A percentile compares a stretch with the other conserved stretches of the same genome.
Evolutionary conservation across 2,888 invertebrate species (phyloP).

Genomic region (Zhuqinia jingwanae): DNA sequence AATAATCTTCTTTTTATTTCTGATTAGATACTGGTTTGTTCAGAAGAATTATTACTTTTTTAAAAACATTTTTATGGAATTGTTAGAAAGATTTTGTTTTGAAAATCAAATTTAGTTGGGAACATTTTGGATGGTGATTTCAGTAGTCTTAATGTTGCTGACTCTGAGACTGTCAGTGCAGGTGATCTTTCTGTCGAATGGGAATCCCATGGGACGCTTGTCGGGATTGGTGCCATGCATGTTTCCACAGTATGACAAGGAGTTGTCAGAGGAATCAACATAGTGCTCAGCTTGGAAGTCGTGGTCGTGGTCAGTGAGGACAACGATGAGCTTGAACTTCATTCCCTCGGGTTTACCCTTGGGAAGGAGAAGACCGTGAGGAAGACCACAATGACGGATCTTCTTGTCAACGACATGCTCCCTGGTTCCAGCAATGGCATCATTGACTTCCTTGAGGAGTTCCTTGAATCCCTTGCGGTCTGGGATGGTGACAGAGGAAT

Average conservation of each 20-base stretch:
- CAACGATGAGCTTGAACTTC: conserved; percentile 85
- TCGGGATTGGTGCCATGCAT: conserved; percentile 83
- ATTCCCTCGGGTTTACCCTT: conserved; percentile 87
- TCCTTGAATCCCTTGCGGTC: conserved; percentile 78
- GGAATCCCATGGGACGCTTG: conserved; percentile 87
- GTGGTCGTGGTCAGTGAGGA: conserved; percentile 83
- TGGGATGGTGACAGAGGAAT: conserved; percentile 79
- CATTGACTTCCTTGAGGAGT: conserved; percentile 76
- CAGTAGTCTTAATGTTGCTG: conserved; percentile 77
- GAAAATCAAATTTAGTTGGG: conserved; percentile 55
- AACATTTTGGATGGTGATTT: conserved; percentile 78
- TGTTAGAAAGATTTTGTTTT: neutral
- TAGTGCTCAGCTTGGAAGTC: conserved; percentile 82
- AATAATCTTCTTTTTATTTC: no score
- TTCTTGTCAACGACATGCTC: conserved; percentile 75
- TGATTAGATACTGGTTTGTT: no score
- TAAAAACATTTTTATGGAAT: neutral
- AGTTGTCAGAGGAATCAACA: conserved; percentile 83
- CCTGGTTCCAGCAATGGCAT: conserved; percentile 75
- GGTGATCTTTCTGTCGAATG: conserved; percentile 87
- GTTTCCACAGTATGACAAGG: conserved; percentile 83
- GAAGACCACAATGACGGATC: conserved; percentile 86
- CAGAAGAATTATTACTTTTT: no score
- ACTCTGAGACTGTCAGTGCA: conserved; percentile 80
- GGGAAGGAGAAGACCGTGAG: conserved; percentile 87